These are phyloP conservation scores for Anomalospiza imberbis DNA, from an alignment of 2,797 vertebrate genomes.

Conservation along the genomic window DNA sequence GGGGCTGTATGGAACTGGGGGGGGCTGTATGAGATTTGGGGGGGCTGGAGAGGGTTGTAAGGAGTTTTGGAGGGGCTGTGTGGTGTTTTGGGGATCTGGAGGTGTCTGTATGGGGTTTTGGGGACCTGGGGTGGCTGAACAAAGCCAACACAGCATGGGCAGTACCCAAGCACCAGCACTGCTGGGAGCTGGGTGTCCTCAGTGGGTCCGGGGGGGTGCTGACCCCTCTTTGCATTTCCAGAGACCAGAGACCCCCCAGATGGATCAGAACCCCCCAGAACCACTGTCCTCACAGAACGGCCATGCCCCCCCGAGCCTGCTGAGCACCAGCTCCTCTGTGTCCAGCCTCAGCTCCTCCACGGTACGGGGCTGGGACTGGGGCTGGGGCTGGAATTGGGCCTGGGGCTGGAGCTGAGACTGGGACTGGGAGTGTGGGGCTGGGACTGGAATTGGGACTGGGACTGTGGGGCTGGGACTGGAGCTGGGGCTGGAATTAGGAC, in stretches of 20 bases:
- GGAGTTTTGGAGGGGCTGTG: no score
- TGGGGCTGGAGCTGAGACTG: accelerated
- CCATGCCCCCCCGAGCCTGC: neutral
- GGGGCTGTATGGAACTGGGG: no score
- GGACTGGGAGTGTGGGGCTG: no score
- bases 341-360: slow-evolving; percentile 85
- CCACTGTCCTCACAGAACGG: slow-evolving; percentile 40
- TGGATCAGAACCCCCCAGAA: accelerated
- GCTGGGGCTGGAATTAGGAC: no score
- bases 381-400: accelerated
- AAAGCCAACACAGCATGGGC: accelerated
- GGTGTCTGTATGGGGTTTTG: neutral
- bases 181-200: neutral
- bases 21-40: no score
- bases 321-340: slow-evolving; percentile 79
- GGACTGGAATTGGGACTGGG: no score
- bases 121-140: neutral
- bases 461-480: accelerated
- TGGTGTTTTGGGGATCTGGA: neutral
- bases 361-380: neutral
- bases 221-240: neutral
- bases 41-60: no score
- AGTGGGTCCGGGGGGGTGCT: neutral
- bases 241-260: neutral
- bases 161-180: neutral